Base-by-base conservation (phyloP, 1,140 invertebrate species). In the Meteorus sp. region DNA sequence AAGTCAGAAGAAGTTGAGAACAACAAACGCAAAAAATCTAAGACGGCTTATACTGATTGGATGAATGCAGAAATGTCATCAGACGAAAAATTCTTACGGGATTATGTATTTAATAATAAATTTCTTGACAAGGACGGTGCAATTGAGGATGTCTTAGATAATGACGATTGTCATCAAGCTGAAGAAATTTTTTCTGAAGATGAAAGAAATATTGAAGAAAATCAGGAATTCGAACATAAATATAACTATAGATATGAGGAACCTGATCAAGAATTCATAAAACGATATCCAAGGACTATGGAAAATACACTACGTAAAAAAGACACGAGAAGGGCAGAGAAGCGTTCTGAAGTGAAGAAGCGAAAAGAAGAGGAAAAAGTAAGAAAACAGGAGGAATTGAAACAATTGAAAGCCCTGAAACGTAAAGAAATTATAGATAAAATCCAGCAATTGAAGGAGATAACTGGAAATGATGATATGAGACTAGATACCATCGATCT, bases 161-260 rank as follows among this genome's bases (percentile, higher is more conserved):
- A 92, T 71, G 85, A 91, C 64, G 85, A 90, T 67, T 82, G 87
- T 59, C 84, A 89, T 59, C 85, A 89, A 59, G 80, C 79, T 44
- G 84, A 86, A 68, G 85, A 86, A 43, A 86, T 87, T 60, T 78
- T 92, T 52, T 91, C 89, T 1, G 92, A 91, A 61, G 92, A 96
- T 76, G 93, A 96, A 70, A 79, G 85, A 62, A 84, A 86, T 61
- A 81, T 94, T 11, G 86, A 91, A 63, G 85, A 89, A 67, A 92
- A 95, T 72, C 91, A 93, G 43, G 85, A 91, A 76, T 98, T 97
- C 83, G 96, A 98, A 71, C 85, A 92, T 27, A 97, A 97, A 70
- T 98, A 91, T 72, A 98, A 98, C 81, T 97, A 96, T 75, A 85
- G 96, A 65, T 99, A 91, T 80, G 94, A 99, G 81, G 95, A 98